phyloP scores from a whole-genome alignment of 1,140 invertebrate genomes.

The Bombus terrestris region DNA sequence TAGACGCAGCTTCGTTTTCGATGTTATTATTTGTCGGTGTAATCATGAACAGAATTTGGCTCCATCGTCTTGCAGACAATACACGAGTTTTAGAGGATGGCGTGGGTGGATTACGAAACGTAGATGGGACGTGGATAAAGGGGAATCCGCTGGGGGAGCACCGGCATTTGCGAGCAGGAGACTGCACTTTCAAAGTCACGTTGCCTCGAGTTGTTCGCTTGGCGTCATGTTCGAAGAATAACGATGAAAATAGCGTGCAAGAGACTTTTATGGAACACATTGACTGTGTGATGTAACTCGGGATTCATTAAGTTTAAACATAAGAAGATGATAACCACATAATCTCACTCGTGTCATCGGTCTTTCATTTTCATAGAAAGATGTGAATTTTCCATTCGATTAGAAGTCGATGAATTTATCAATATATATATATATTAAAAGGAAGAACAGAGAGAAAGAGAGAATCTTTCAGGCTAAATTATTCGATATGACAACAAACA shows the following conservation, averaged over 20 bases:
- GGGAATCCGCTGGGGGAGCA: neutral
- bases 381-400: no score
- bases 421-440: neutral
- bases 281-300: neutral
- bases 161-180: neutral
- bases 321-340: neutral
- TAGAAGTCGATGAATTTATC: neutral
- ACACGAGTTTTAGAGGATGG: neutral
- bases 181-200: conserved; percentile 4
- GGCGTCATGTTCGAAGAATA: neutral
- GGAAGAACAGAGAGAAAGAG: neutral
- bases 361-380: no score
- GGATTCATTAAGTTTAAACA: neutral
- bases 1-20: neutral
- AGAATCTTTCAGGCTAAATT: neutral
- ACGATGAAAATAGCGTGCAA: neutral
- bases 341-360: neutral
- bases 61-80: neutral
- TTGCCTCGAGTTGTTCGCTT: no score
- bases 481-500: neutral
- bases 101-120: conserved; percentile 12
- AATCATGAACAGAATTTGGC: neutral
- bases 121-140: neutral
- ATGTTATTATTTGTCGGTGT: neutral
- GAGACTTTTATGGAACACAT: neutral